Percentiles rank a stretch among this genome's conserved stretches.
Evolutionary conservation across 2,888 invertebrate species (phyloP).

Genomic region (Amphipyra berbera): DNA sequence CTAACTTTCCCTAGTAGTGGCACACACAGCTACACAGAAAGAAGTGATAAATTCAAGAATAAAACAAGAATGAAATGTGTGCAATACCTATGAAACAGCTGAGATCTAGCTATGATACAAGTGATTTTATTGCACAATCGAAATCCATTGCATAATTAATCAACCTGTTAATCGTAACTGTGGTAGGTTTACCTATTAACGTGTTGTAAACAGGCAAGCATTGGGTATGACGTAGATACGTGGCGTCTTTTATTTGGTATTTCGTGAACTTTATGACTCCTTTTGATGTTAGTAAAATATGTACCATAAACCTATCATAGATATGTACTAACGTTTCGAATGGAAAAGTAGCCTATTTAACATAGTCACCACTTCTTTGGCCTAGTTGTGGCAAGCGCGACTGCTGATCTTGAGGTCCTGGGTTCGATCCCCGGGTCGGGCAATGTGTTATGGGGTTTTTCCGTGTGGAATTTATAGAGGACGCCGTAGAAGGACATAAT

Average conservation of each 20-base stretch:
- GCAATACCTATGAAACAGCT: constrained; percentile 5
- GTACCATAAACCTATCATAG: neutral
- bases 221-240: constrained; percentile 10
- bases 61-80: constrained; percentile 5
- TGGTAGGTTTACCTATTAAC: constrained; percentile 20
- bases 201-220: constrained; percentile 15
- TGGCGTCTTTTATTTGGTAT: constrained; percentile 2
- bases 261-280: constrained; percentile 13
- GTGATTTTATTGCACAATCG: constrained; percentile 19
- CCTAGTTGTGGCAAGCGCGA: too few relatives aligned
- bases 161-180: constrained; percentile 22
- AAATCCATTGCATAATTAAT: constrained; percentile 45
- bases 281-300: constrained; percentile 28
- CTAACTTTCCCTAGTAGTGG: constrained; percentile 13
- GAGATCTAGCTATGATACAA: constrained; percentile 21
- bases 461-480: too few relatives aligned
- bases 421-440: too few relatives aligned
- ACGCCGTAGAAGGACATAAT: too few relatives aligned
- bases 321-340: neutral
- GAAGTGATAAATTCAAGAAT: constrained; percentile 22
- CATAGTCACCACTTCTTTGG: too few relatives aligned
- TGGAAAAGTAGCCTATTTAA: neutral
- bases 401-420: too few relatives aligned
- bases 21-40: constrained; percentile 12
- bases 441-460: too few relatives aligned